phyloP scores from a whole-genome alignment of 2,888 invertebrate genomes.

The Sinohyriopsis cumingii region DNA sequence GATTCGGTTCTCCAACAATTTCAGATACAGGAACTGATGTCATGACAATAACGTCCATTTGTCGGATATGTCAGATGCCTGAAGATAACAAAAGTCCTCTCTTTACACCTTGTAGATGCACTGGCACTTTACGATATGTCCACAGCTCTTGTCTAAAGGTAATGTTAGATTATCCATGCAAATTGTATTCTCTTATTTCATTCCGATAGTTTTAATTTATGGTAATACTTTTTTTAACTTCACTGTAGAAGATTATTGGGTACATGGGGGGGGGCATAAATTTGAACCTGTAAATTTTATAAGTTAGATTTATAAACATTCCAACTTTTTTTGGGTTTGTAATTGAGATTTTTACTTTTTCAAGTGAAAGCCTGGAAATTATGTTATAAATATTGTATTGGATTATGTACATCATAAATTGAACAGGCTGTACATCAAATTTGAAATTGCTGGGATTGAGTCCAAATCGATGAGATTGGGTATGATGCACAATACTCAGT shows the following conservation, averaged over 20 bases:
- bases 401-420: no score
- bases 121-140: constrained; percentile 75
- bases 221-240: no score
- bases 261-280: neutral
- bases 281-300: neutral
- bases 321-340: no score
- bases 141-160: constrained; percentile 75
- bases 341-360: no score
- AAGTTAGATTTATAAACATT: neutral
- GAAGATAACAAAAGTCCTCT: constrained; percentile 67
- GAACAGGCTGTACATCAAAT: no score
- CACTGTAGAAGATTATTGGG: neutral
- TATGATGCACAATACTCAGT: neutral
- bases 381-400: no score
- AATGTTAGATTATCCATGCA: constrained; percentile 26
- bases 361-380: no score
- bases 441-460: no score
- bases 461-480: no score
- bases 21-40: constrained; percentile 58
- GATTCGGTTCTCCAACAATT: constrained; percentile 21
- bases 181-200: no score
- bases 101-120: constrained; percentile 75
- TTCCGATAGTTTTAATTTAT: no score
- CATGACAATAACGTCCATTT: constrained; percentile 60
- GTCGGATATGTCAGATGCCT: constrained; percentile 75